phyloP scores from a whole-genome alignment of 2,113 vertebrate species.

The Meriones unguiculatus region DNA sequence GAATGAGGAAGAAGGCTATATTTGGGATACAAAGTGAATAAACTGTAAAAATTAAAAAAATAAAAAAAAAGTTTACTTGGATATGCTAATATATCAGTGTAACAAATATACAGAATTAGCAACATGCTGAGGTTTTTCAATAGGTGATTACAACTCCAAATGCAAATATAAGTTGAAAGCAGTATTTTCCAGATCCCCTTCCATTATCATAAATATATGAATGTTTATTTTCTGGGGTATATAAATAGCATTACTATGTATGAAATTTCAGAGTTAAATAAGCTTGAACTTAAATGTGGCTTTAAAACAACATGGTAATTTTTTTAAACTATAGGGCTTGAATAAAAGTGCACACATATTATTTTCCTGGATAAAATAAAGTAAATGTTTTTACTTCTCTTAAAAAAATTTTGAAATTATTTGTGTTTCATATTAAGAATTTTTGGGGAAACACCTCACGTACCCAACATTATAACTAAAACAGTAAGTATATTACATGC shows the following conservation, averaged over 20 bases:
- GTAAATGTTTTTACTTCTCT: conserved; percentile 20
- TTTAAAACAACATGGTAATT: conserved; percentile 35
- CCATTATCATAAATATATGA: conserved; percentile 36
- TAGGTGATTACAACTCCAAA: conserved; percentile 39
- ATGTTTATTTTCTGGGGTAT: conserved; percentile 17
- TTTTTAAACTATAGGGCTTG: background rate
- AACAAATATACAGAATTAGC: conserved; percentile 54
- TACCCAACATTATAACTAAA: background rate
- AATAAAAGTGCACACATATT: conserved; percentile 13
- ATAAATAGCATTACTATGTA: conserved; percentile 46
- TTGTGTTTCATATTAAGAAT: background rate
- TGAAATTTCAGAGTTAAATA: conserved; percentile 57
- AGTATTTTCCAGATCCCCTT: conserved; percentile 4
- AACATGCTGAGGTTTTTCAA: conserved; percentile 36
- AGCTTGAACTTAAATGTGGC: conserved; percentile 35
- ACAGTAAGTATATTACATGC: background rate
- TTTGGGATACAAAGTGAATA: no score
- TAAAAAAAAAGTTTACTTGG: background rate
- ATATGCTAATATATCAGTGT: conserved; percentile 20
- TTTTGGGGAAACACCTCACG: background rate
- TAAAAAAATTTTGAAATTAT: conserved; percentile 48
- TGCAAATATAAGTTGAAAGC: conserved; percentile 48
- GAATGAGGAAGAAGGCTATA: no score
- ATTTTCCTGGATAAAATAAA: conserved; percentile 14
- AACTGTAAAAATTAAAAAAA: no score